A percentile compares a stretch with the other conserved stretches of the same genome.
Evolutionary conservation across 2,888 invertebrate genomes (phyloP).

Genomic region (Aspidiotus destructor): DNA sequence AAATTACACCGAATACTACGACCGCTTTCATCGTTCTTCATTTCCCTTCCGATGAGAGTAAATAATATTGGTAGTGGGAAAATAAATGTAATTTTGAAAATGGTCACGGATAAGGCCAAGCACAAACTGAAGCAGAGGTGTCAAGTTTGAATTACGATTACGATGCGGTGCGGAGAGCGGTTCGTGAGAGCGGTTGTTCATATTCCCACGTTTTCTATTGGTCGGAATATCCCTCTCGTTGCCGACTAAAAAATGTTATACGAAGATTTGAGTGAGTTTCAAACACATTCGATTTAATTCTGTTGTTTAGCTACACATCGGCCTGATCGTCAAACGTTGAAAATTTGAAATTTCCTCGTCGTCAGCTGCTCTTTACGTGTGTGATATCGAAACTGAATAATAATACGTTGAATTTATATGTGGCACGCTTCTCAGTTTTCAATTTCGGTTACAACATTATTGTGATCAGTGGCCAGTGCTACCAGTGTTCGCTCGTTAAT

Average conservation of each 20-base stretch:
- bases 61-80: slow-evolving; percentile 24
- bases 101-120: slow-evolving; percentile 29
- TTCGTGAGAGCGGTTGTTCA: slow-evolving; percentile 26
- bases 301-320: neutral
- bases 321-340: neutral
- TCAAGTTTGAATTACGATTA: slow-evolving; percentile 25
- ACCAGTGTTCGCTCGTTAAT: too few species aligned
- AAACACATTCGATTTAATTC: neutral
- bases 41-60: too few species aligned
- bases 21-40: too few species aligned
- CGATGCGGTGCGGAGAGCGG: slow-evolving; percentile 15
- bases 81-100: slow-evolving; percentile 18
- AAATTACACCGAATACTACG: too few species aligned
- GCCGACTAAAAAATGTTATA: slow-evolving; percentile 27
- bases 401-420: too few species aligned
- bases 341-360: too few species aligned
- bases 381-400: too few species aligned
- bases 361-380: too few species aligned
- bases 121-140: slow-evolving; percentile 14
- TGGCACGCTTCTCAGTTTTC: too few species aligned
- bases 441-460: too few species aligned
- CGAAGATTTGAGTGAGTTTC: slow-evolving; percentile 18
- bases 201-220: slow-evolving; percentile 32
- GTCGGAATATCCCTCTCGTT: slow-evolving; percentile 28
- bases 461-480: too few species aligned